Evolutionary conservation across 2,797 vertebrate genomes (phyloP), one percentile per base, ranked within the genome.

Genomic region (Enteromius unitaeniatus): DNA sequence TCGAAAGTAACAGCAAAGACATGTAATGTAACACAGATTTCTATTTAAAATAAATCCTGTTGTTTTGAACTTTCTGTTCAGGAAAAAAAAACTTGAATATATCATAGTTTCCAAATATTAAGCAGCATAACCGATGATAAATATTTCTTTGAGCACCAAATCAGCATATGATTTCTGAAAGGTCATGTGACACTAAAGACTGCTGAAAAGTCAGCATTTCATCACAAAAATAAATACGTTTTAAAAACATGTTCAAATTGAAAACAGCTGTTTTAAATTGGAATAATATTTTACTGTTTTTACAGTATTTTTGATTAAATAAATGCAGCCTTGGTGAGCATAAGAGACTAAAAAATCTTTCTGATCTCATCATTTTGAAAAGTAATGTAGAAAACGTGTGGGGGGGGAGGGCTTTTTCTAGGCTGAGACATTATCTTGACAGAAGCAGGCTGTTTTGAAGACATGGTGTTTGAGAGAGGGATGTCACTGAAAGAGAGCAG

Each of bases 381-480:
- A 8, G 5, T 55, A 4, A 11, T 58, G 21, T n/a, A 82, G 82
- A 89, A 86, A 80, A 88, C 1, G 13, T 86, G 81, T 86, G 89
- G 72, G 86, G 81, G 82, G 9, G 84, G 8, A 68, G 47, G 3
- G 40, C 81, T 88, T 45, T 89, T 68, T 1, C 19, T 40, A 34
- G 81, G 84, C 19, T 26, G 62, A 88, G 55, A 79, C 84, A 85
- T 88, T 28, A 28, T 73, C 13, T 60, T 75, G 11, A 79, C 10
- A 65, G 58, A 70, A 86, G 73, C 40, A 67, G 21, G 65, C 69
- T 53, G 11, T 31, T 60, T 87, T 42, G 74, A 79, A 51, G 72
- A 65, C 68, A 79, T 84, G 73, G 74, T 69, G 78, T 74, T 79
- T 40, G 53, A 82, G 68, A 65, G 37, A 1, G 58, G 34, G 51